Percentiles rank a stretch among this genome's conserved stretches.
Conservation (phyloP, 2,113 vertebrate species). For the Xiphias gladius region DNA sequence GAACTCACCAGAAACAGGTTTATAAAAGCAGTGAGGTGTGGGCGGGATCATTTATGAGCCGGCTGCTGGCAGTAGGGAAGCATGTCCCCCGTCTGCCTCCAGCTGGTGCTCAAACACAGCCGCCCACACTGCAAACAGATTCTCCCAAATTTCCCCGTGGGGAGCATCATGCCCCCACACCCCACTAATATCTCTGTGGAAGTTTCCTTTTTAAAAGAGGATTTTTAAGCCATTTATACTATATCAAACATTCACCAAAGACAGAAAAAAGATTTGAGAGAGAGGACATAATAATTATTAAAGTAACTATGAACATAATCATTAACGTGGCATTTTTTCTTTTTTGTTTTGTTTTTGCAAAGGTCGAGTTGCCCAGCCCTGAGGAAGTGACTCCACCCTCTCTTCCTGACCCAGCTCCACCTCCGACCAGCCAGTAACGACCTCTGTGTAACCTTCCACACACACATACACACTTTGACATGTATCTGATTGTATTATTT, state of each 20-base stretch:
- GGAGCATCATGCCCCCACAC: conserved; percentile 26
- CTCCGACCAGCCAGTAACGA: conserved; percentile 45
- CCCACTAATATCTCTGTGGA: background rate
- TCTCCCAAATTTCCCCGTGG: conserved; percentile 16
- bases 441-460: conserved; percentile 31
- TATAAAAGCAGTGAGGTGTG: conserved; percentile 36
- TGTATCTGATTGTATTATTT: conserved; percentile 19
- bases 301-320: background rate
- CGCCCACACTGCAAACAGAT: conserved; percentile 54
- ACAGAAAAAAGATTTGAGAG: background rate
- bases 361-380: conserved; percentile 68
- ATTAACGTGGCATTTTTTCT: background rate
- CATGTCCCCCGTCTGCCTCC: conserved; percentile 64
- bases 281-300: background rate
- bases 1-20: conserved; percentile 10
- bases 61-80: conserved; percentile 57
- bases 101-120: conserved; percentile 63
- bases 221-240: background rate
- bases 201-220: background rate
- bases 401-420: conserved; percentile 19
- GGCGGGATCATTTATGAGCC: conserved; percentile 33
- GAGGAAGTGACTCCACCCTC: conserved; percentile 40
- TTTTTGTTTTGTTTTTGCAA: conserved; percentile 9
- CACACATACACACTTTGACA: conserved; percentile 26
- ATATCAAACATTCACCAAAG: background rate